Evolutionary conservation across 2,888 invertebrate genomes (phyloP).

Genomic region (Sepiola atlantica): DNA sequence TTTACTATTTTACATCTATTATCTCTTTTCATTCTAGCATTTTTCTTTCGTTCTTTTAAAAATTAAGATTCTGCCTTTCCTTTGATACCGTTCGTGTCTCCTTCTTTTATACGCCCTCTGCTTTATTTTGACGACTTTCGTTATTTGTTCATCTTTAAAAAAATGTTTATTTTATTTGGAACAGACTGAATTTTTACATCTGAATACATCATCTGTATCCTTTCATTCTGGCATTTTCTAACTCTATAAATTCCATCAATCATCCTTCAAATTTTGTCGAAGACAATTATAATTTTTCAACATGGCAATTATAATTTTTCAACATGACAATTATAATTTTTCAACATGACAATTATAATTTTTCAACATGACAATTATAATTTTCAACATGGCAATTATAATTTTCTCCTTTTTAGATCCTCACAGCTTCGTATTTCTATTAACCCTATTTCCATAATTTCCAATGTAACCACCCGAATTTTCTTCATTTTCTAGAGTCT

Average conservation of each 20-base stretch:
- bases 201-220: not conserved
- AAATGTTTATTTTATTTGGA: not conserved
- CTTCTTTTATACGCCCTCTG: not conserved
- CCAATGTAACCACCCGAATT: not conserved
- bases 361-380: not conserved
- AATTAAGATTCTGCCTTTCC: not conserved
- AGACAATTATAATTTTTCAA: not conserved
- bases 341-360: not conserved
- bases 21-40: not conserved
- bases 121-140: not conserved
- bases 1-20: not conserved
- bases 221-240: not conserved
- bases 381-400: not conserved
- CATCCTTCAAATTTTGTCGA: not conserved
- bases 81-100: not conserved
- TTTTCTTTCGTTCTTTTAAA: not conserved
- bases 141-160: not conserved
- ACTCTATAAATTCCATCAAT: not conserved
- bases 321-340: not conserved
- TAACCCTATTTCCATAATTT: not conserved
- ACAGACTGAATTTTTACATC: not conserved
- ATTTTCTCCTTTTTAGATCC: not conserved
- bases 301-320: not conserved
- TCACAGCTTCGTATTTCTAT: too few relatives aligned
- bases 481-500: not conserved